Percentiles rank a stretch among this genome's conserved stretches.
Evolutionary conservation across 2,888 invertebrate species (phyloP).

Genomic region (Tipula helvola): DNA sequence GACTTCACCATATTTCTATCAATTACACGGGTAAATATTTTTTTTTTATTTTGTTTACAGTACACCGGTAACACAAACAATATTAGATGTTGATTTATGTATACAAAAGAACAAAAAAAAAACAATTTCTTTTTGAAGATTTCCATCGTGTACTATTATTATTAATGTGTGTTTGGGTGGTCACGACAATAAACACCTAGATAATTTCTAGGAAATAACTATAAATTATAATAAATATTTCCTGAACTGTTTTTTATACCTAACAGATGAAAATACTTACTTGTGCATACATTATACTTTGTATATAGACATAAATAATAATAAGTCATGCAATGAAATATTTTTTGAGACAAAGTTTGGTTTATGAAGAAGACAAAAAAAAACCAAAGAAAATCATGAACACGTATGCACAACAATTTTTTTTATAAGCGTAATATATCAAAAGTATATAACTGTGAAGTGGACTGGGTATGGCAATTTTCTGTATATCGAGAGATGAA

Average conservation of each 20-base stretch:
- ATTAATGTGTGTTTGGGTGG: not conserved
- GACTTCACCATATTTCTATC: not conserved
- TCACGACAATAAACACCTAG: not conserved
- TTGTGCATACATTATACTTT: not conserved
- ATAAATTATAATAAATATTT: not conserved
- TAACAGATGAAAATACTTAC: not conserved
- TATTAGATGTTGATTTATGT: not conserved
- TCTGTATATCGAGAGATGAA: not conserved
- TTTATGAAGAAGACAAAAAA: not conserved
- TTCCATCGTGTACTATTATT: not conserved
- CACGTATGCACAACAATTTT: not conserved
- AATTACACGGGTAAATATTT: not conserved
- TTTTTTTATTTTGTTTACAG: not conserved
- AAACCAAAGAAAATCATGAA: not conserved
- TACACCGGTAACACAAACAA: not conserved
- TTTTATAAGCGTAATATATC: not conserved
- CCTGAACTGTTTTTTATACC: not conserved
- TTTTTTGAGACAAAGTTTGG: not conserved
- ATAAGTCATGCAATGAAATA: not conserved
- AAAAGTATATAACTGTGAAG: not conserved
- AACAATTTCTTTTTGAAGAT: not conserved
- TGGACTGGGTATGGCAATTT: not conserved
- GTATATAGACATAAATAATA: not conserved
- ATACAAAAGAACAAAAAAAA: not conserved
- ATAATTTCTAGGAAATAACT: not conserved